phyloP scores from a whole-genome alignment of 2,888 invertebrate species.

The Cantharis rustica region DNA sequence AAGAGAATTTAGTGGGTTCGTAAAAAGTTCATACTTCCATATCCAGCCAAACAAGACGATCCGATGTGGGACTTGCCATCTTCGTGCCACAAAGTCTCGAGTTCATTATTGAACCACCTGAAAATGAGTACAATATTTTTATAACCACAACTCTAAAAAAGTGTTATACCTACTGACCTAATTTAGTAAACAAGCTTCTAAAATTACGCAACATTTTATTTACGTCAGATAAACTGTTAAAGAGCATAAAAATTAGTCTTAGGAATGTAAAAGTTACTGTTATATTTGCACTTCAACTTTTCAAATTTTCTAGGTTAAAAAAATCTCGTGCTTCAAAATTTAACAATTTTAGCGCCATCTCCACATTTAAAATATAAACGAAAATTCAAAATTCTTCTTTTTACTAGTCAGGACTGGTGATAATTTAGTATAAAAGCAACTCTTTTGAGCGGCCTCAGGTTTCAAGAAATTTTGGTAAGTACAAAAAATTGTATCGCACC shows the following conservation, averaged over 20 bases:
- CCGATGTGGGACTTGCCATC: background rate
- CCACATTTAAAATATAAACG: background rate
- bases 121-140: background rate
- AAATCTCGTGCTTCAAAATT: background rate
- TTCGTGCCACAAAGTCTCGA: background rate
- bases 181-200: background rate
- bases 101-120: background rate
- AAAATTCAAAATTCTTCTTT: too few species aligned
- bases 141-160: background rate
- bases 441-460: too few species aligned
- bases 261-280: background rate
- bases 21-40: slow-evolving; percentile 56
- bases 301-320: background rate
- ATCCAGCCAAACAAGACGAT: slow-evolving; percentile 74
- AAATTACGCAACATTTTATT: background rate
- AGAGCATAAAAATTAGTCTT: background rate
- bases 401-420: too few species aligned
- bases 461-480: too few species aligned
- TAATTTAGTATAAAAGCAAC: too few species aligned
- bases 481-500: too few species aligned
- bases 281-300: background rate
- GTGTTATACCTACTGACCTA: background rate
- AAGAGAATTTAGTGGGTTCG: too few species aligned
- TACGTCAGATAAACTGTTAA: background rate
- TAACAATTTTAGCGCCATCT: background rate